Conservation (phyloP, 2,113 vertebrate genomes). For the Leiothrix lutea region DNA sequence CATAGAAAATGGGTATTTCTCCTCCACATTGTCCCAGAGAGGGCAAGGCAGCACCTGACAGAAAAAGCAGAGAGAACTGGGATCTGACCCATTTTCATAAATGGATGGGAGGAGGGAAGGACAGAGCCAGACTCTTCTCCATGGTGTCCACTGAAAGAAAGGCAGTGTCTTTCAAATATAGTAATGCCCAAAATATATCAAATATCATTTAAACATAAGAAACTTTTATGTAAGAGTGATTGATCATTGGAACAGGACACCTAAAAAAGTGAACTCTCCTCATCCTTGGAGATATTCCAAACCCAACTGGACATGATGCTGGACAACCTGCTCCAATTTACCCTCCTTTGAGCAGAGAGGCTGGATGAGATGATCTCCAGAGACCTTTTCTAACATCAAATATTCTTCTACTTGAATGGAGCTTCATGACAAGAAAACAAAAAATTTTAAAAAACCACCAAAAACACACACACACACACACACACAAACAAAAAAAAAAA, state of each 20-base stretch:
- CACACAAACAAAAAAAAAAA: no score
- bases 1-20: background rate
- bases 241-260: background rate
- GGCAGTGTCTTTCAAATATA: background rate
- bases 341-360: background rate
- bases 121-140: background rate
- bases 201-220: background rate
- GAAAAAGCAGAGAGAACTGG: background rate
- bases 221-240: background rate
- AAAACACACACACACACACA: no score
- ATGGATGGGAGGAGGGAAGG: background rate
- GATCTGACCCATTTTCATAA: background rate
- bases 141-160: background rate
- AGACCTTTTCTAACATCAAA: background rate
- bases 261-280: background rate
- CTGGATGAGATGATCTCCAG: background rate
- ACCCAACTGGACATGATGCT: background rate
- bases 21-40: background rate
- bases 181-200: background rate
- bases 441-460: no score
- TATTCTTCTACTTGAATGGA: background rate
- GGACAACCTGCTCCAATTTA: background rate
- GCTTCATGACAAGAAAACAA: background rate
- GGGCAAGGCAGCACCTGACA: background rate
- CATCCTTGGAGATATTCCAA: background rate